phyloP scores from a whole-genome alignment of 2,888 invertebrate species.

The Agonopterix alstromeriana region DNA sequence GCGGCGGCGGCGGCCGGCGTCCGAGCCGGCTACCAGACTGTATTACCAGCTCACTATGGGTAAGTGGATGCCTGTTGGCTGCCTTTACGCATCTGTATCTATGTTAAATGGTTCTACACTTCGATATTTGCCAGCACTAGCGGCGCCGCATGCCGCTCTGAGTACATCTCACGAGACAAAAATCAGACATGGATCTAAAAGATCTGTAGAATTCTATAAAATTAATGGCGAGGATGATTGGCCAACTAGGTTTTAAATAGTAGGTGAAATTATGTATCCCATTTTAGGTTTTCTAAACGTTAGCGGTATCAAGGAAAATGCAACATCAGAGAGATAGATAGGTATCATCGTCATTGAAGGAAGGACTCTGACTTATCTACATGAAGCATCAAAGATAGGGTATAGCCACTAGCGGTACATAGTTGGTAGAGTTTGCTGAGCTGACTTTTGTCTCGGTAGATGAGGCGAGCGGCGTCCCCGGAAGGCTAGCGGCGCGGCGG shows the following conservation, averaged over 20 bases:
- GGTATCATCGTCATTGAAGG: neutral
- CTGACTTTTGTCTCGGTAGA: constrained; percentile 77
- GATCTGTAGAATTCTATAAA: too few species aligned
- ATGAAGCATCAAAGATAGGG: too few species aligned
- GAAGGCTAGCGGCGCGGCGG: constrained; percentile 64
- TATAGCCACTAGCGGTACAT: neutral
- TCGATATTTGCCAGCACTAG: constrained; percentile 72
- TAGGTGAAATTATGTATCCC: neutral
- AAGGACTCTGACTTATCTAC: too few species aligned
- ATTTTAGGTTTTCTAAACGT: neutral
- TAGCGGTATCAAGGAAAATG: neutral
- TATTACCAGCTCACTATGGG: constrained; percentile 90
- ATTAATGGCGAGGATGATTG: constrained; percentile 2
- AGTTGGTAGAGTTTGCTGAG: constrained; percentile 28
- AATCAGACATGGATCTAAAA: constrained; percentile 43
- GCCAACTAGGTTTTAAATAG: neutral
- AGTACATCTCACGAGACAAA: constrained; percentile 75
- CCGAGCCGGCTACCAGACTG: constrained; percentile 85
- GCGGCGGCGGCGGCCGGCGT: constrained; percentile 81
- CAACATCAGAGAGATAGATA: neutral
- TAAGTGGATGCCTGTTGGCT: constrained; percentile 72
- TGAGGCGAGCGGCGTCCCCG: constrained; percentile 69
- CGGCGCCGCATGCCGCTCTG: constrained; percentile 61
- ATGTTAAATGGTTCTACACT: constrained; percentile 74
- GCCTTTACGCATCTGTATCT: constrained; percentile 49